phyloP scores from a whole-genome alignment of 2,888 invertebrate genomes.

The Diaperis boleti region DNA sequence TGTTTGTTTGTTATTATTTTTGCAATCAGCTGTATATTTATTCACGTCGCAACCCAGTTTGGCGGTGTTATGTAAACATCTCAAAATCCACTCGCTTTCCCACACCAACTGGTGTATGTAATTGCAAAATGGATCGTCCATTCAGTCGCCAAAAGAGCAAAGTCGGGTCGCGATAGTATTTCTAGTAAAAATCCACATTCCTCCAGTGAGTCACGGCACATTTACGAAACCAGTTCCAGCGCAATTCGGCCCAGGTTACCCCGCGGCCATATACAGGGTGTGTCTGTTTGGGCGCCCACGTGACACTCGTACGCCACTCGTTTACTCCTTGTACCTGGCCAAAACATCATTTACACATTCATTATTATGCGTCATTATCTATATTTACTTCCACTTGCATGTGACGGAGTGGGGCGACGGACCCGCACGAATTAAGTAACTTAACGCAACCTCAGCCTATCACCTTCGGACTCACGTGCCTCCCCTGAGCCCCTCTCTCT shows the following conservation, averaged over 20 bases:
- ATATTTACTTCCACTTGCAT: conserved; percentile 43
- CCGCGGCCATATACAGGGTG: conserved; percentile 18
- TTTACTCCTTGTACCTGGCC: conserved; percentile 2
- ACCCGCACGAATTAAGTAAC: conserved; percentile 36
- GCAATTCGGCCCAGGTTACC: conserved; percentile 1
- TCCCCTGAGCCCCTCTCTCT: conserved; percentile 7
- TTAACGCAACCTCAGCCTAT: conserved; percentile 20
- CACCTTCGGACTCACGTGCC: conserved; percentile 5
- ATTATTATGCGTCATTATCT: conserved; percentile 44
- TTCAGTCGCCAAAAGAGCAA: conserved; percentile 10
- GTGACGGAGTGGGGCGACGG: conserved; percentile 25
- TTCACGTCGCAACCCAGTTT: not conserved
- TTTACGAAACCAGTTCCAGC: conserved; percentile 18
- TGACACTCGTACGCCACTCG: conserved; percentile 19
- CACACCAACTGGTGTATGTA: not conserved
- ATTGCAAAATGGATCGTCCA: no score
- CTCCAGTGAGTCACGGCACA: conserved; percentile 8
- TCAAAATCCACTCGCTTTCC: not conserved
- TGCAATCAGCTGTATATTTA: not conserved
- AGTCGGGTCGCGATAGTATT: not conserved
- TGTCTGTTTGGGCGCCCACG: conserved; percentile 9
- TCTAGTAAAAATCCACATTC: conserved; percentile 8
- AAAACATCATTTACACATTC: conserved; percentile 13
- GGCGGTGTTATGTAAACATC: not conserved
- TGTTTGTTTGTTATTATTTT: not conserved